Conservation (phyloP, 2,888 invertebrate species). For the Sinhomidia bicolor region DNA sequence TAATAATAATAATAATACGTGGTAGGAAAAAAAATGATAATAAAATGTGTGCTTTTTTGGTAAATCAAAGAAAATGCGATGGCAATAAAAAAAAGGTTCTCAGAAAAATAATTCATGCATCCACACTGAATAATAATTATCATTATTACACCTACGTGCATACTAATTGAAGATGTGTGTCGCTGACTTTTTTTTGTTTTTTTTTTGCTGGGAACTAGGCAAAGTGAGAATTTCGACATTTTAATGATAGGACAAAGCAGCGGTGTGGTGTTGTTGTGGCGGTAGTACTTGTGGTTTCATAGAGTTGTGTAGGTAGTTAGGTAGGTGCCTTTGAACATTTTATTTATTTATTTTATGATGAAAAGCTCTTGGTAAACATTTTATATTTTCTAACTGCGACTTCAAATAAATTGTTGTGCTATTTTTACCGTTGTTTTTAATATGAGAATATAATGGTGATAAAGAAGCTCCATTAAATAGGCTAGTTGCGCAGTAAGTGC, state of each 20-base stretch:
- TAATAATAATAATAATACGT: no score
- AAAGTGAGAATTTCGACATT: conserved; percentile 41
- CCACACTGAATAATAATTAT: background rate
- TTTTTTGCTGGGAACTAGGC: conserved; percentile 11
- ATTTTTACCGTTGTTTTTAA: no score
- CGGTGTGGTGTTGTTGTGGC: no score
- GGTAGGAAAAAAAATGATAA: background rate
- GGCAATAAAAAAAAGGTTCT: background rate
- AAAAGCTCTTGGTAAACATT: no score
- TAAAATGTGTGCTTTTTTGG: background rate
- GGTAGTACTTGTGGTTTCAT: background rate
- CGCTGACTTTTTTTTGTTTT: background rate
- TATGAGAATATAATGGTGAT: no score
- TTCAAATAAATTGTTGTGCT: background rate
- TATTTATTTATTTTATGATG: no score
- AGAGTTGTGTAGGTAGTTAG: background rate
- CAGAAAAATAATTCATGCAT: background rate
- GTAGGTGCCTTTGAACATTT: no score
- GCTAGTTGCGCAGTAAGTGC: no score
- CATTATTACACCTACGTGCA: background rate
- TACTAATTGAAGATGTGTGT: conserved; percentile 8
- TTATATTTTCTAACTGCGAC: no score
- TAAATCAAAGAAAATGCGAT: background rate
- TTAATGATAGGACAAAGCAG: conserved; percentile 19
- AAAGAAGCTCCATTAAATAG: background rate